Conservation (phyloP, 1,140 invertebrate species). For the Hyles euphorbiae region DNA sequence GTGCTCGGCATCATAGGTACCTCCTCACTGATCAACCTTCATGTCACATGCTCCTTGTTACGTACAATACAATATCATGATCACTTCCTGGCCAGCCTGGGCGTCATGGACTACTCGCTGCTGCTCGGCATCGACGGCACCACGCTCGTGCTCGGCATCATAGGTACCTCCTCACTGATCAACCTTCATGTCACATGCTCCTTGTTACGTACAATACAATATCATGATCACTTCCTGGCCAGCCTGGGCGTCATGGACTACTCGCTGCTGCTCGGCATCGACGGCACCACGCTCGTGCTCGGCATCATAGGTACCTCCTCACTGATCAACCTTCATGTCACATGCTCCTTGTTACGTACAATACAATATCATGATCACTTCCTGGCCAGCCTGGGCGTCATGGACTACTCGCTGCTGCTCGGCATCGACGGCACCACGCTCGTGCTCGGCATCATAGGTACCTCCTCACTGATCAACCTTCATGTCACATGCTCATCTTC, state of each 20-base stretch:
- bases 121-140: conserved; percentile 92
- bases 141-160: conserved; percentile 95
- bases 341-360: no score
- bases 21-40: no score
- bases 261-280: conserved; percentile 95
- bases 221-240: conserved; percentile 88
- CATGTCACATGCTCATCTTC: no score
- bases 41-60: no score
- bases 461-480: no score
- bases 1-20: conserved; percentile 97
- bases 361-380: no score
- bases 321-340: no score
- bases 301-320: conserved; percentile 92
- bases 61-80: no score
- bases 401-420: conserved; percentile 99
- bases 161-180: no score
- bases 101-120: conserved; percentile 99
- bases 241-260: conserved; percentile 98
- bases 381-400: conserved; percentile 90
- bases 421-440: conserved; percentile 91
- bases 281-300: conserved; percentile 89
- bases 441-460: conserved; percentile 97
- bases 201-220: no score
- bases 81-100: conserved; percentile 88
- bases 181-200: no score